Base-by-base conservation (phyloP, 2,797 vertebrate genomes). In the Poeciliopsis paucimaculata region DNA sequence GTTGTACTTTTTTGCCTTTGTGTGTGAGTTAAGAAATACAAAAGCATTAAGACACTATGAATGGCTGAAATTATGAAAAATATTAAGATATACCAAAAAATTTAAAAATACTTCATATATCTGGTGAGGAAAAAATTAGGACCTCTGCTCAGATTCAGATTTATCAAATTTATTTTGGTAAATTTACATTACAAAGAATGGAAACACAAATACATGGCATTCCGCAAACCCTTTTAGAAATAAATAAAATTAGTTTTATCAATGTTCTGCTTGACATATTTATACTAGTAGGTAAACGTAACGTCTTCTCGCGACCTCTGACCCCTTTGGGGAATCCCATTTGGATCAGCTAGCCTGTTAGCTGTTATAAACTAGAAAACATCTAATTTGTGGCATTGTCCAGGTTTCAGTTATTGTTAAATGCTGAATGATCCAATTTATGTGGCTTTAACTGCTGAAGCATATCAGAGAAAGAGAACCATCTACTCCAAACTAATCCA, bases 401-500 rank as follows among this genome's bases (percentile, higher is more conserved):
- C 41, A 43, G 12, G 10, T 36, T 66, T 66, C 7, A 66, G 8
- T 71, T 45, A 45, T 12, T 71, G 39, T n/a, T 28, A 71, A 45
- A 45, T 39, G 12, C 7, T 71, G 13, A 45, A 45, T 43, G 26
- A 68, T 68, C 20, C 46, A 73, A 23, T 51, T 73, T 23, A 51
- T 36, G 10, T 73, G 73, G 73, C n/a, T 60, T 57, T 43, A 57
- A 43, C n/a, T 41, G n/a, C 73, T 55, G 20, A 55, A 18, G 73
- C 51, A 75, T 5, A 75, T 60, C 13, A 2, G 23, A 41, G 49
- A 43, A 41, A 41, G 51, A 75, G 23, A 75, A 57, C 51, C 73
- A 45, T 60, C 36, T 28, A 75, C 43, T 75, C n/a, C 53, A 60
- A 75, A n/a, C 13, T 75, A 75, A 75, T 75, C 53, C 53, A 60